These are phyloP conservation scores for Argentina silus DNA, from an alignment of 2,797 vertebrate genomes.

Conservation along the genomic window DNA sequence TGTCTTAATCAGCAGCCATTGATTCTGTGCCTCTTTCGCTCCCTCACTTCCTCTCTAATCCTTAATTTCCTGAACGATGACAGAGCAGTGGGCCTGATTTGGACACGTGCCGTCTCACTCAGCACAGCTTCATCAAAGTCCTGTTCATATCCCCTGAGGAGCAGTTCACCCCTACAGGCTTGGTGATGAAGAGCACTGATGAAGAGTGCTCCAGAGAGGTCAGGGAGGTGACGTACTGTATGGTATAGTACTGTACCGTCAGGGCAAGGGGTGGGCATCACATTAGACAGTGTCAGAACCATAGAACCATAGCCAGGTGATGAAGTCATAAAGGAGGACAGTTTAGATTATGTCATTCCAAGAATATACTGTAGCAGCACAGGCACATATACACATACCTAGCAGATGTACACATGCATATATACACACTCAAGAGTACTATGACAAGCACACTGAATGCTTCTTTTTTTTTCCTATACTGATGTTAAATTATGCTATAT, in stretches of 20 bases:
- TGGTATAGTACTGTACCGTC: constrained; percentile 12
- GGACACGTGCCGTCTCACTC: constrained; percentile 19
- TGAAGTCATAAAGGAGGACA: neutral
- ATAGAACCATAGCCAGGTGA: neutral
- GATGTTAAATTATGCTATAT: neutral
- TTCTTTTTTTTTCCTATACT: too few species aligned
- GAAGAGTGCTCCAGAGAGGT: constrained; percentile 38
- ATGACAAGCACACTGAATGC: too few species aligned
- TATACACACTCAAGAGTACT: neutral
- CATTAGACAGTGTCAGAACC: neutral
- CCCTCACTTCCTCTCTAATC: constrained; percentile 1
- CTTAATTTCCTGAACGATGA: constrained; percentile 15
- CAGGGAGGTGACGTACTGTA: constrained; percentile 19
- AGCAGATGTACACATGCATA: neutral
- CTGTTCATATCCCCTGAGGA: constrained; percentile 20
- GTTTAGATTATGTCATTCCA: neutral
- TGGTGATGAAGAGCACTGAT: neutral
- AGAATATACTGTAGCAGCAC: neutral
- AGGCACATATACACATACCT: constrained; percentile 1
- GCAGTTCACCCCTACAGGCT: neutral
- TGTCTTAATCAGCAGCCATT: constrained; percentile 11
- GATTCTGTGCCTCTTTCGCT: constrained; percentile 12
- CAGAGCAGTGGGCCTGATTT: constrained; percentile 19
- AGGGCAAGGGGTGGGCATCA: neutral
- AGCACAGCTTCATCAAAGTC: constrained; percentile 46